Evolutionary conservation across 2,888 invertebrate genomes (phyloP).

Genomic region (Julus scanicus): DNA sequence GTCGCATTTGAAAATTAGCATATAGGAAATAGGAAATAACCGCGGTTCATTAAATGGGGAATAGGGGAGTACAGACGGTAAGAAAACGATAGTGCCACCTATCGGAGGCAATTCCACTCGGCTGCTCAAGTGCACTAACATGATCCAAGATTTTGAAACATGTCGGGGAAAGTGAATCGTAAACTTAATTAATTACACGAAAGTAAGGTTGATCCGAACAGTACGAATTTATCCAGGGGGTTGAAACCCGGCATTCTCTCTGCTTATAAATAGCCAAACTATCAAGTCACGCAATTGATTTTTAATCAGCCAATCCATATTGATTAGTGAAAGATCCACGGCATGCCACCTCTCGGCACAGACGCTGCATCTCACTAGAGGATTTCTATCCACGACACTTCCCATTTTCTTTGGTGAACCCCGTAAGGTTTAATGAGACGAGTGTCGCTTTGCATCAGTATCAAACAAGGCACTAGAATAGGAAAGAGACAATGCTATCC

Average conservation of each 20-base stretch:
- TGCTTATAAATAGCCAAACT: neutral
- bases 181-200: constrained; percentile 18
- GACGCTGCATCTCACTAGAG: neutral
- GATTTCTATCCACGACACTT: neutral
- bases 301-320: neutral
- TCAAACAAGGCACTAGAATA: no score
- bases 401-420: neutral
- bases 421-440: neutral
- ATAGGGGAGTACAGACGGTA: no score
- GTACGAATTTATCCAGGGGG: neutral
- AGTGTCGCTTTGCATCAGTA: no score
- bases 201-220: neutral
- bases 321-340: neutral
- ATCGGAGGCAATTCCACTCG: neutral
- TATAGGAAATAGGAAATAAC: no score
- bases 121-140: neutral
- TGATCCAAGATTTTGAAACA: neutral
- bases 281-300: neutral
- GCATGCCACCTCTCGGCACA: neutral
- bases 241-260: neutral
- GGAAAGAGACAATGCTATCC: no score
- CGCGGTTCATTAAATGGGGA: no score
- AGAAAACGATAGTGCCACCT: neutral
- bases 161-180: constrained; percentile 1
- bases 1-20: no score